Base-by-base conservation (phyloP, 1,140 invertebrate species). In the Papilio polytes region DNA sequence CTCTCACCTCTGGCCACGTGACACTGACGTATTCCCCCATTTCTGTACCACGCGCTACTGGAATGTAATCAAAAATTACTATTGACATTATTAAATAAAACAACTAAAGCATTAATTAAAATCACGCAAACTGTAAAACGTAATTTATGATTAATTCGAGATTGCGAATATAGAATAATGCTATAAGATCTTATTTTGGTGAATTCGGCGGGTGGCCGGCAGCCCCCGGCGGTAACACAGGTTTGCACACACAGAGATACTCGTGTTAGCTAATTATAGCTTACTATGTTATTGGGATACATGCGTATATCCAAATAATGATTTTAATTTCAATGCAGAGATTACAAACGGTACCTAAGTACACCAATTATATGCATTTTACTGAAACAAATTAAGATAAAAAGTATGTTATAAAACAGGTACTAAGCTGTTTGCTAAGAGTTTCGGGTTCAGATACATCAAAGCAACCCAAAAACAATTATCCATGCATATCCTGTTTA, bases 1-100 rank as follows among this genome's bases (percentile, higher is more conserved):
- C 84, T 85, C 87, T 87, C 86, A 88, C 85, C 89, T 88, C 85
- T 84, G 78, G 80, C 82, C 84, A 84, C 86, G 85, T 88, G 89
- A 88, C 86, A 87, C 85, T 89, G 89, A 89, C 86, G 86, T 86
- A 84, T 82, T 78, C n/a, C 22, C 76, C 53, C 74, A 26, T 78
- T 31, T 18, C 26, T 53, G 3, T 36, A 53, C 15, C 26, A 15
- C 53, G 76, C 76, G 76, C 36, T 74, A 74, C 20, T 26, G 20
- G 41, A 74, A 46, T 74, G 73, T 44, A 74, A 74, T 41, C 18
- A 46, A 74, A 74, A 18, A 9, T 56, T n/a, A 56, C 10, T 74
- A n/a, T 46, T 74, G 73, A 18, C 22, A 10, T 46, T 48, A 48
- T 13, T 48, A 13, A 48, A 20, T 63, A 63, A 15, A 15, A 63